Base-by-base conservation (phyloP, 2,113 vertebrate genomes). In the Aphyosemion australe region DNA sequence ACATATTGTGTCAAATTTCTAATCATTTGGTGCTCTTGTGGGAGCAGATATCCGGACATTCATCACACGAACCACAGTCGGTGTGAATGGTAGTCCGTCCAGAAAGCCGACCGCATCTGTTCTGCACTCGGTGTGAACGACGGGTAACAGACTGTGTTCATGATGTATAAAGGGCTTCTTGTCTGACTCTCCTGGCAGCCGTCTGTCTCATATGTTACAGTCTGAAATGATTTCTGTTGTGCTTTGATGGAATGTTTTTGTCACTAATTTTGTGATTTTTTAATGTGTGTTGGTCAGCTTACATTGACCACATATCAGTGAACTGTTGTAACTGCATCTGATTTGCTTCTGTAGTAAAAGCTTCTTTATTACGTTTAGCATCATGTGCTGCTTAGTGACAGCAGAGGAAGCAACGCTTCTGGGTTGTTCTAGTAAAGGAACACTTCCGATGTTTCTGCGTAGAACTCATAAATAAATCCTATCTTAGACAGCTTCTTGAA, bases 341-440 rank as follows among this genome's bases (percentile, higher is more conserved):
- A 8, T 47, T 48, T 48, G 46, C 46, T 48, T 48, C 46, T 48
- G 46, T 48, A 48, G 46, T 48, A 48, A 48, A 48, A 9, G n/a
- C n/a, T 48, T 2, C 11, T 19, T 11, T 19, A n/a, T 47, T 47
- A 16, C 43, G 1, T 2, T 5, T 42, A 13, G 41, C 41, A 42
- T 42, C 41, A 16, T 16, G 43, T 45, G 43, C 1, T 45, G 14
- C 15, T 45, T 4, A 6, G 4, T 16, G 15, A 45, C 43, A 16
- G 15, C 43, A 45, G 43, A 45, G 43, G 5, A n/a, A n/a, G n/a
- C n/a, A n/a, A n/a, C n/a, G n/a, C n/a, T 26, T 5, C 26, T 26
- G 26, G 26, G 26, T 26, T 26, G 26, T 26, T 2, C 26, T 26
- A 26, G 26, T 5, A 26, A n/a, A n/a, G 26, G 5, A 26, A 26